Conservation (phyloP, 92 coral and sea anemone genomes). For the Porites cylindrica region DNA sequence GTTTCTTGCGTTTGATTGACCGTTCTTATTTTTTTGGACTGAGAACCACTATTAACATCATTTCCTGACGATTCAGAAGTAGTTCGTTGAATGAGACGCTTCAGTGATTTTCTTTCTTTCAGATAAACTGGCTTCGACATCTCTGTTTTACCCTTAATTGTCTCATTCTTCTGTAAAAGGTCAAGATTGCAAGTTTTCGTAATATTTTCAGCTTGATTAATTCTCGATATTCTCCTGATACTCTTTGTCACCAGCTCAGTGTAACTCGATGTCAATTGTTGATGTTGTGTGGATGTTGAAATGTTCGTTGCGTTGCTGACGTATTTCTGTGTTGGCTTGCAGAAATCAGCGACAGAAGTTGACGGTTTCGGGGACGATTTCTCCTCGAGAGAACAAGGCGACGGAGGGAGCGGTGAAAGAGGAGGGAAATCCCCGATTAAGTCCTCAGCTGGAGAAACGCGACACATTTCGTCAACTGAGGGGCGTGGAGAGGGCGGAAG, state of each 20-base stretch:
- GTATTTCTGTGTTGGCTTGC: not conserved
- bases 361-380: not conserved
- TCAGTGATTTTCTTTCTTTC: not conserved
- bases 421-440: constrained; percentile 32
- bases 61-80: constrained; percentile 8
- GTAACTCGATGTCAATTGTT: not conserved
- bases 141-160: not conserved
- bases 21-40: constrained; percentile 16
- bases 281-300: not conserved
- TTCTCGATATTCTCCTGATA: not conserved
- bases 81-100: constrained; percentile 24
- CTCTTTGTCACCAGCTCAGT: not conserved
- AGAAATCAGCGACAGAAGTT: not conserved
- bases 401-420: constrained; percentile 66
- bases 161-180: not conserved
- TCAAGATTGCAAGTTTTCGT: not conserved
- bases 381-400: constrained; percentile 37
- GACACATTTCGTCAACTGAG: constrained; percentile 5
- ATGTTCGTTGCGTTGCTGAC: not conserved
- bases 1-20: not conserved
- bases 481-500: constrained; percentile 68
- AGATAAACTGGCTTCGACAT: not conserved
- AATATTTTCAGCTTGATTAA: not conserved
- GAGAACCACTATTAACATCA: not conserved
- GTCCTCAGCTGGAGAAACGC: constrained; percentile 8